Percentiles rank a stretch among this genome's conserved stretches.
phyloP scores from a whole-genome alignment of 1,140 invertebrate species.

The Monochamus saltuarius region DNA sequence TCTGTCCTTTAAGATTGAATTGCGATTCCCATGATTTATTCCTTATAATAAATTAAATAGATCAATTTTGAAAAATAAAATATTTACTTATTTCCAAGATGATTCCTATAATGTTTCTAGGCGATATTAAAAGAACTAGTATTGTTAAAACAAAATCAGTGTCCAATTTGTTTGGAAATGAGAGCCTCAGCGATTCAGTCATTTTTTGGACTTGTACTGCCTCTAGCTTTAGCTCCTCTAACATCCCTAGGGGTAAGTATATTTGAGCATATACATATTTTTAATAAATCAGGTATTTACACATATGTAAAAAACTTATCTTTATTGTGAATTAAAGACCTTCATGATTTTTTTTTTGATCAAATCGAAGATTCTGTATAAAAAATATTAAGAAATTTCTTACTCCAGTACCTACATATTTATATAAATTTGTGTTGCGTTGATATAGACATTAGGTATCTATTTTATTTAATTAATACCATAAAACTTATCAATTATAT shows the following conservation, averaged over 20 bases:
- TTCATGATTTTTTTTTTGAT: neutral
- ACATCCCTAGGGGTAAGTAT: constrained; percentile 48
- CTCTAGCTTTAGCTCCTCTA: constrained; percentile 51
- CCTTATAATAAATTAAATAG: neutral
- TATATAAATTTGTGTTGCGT: neutral
- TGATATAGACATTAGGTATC: too few relatives aligned
- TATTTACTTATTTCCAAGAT: constrained; percentile 11
- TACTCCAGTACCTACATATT: too few relatives aligned
- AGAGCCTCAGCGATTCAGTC: constrained; percentile 51
- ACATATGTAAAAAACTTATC: neutral
- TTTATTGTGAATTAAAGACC: neutral
- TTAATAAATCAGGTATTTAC: neutral
- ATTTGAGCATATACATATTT: neutral
- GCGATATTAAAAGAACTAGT: constrained; percentile 49
- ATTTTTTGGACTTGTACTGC: constrained; percentile 49
- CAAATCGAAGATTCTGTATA: constrained; percentile 1
- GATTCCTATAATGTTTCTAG: constrained; percentile 26
- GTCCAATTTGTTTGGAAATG: constrained; percentile 52
- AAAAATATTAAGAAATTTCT: too few relatives aligned
- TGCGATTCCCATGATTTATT: neutral
- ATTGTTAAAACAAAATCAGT: constrained; percentile 42
- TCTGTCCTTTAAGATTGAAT: too few relatives aligned
- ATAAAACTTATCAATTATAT: too few relatives aligned
- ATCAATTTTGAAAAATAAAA: constrained; percentile 10
- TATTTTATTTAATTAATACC: too few relatives aligned